Conservation (phyloP, 2,113 vertebrate genomes). For the Gallinago media region DNA sequence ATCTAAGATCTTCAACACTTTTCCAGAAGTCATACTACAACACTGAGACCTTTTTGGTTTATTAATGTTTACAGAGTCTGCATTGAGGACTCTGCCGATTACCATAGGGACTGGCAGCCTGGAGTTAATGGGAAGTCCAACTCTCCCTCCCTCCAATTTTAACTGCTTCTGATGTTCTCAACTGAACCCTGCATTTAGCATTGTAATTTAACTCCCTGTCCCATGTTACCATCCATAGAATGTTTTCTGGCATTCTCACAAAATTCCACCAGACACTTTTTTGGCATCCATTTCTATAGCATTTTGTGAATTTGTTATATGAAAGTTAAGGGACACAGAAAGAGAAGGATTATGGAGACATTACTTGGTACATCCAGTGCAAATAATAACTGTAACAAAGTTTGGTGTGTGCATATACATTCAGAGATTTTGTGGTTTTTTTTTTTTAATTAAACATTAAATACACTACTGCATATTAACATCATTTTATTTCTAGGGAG, state of each 20-base stretch:
- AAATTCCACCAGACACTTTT: constrained; percentile 21
- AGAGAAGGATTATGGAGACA: constrained; percentile 9
- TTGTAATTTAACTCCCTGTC: constrained; percentile 43
- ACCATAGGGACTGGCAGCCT: constrained; percentile 28
- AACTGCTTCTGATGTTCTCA: constrained; percentile 27
- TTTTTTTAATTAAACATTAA: not conserved
- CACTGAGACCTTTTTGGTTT: not conserved
- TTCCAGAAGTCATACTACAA: not conserved
- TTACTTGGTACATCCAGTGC: not conserved
- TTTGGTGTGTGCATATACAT: not conserved
- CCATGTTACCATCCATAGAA: constrained; percentile 7
- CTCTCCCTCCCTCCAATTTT: not conserved
- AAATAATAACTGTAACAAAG: not conserved
- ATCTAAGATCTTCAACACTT: not conserved
- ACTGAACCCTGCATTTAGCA: constrained; percentile 34
- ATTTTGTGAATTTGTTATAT: constrained; percentile 12
- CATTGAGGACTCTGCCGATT: constrained; percentile 8
- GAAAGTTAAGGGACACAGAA: not conserved
- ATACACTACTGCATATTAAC: not conserved
- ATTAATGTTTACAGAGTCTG: constrained; percentile 38
- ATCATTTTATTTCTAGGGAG: not conserved
- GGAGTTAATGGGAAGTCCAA: constrained; percentile 19
- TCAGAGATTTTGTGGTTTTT: not conserved
- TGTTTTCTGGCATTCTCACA: not conserved
- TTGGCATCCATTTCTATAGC: not conserved